Conservation (phyloP, 2,797 vertebrate genomes). For the Sebastes dallii region DNA sequence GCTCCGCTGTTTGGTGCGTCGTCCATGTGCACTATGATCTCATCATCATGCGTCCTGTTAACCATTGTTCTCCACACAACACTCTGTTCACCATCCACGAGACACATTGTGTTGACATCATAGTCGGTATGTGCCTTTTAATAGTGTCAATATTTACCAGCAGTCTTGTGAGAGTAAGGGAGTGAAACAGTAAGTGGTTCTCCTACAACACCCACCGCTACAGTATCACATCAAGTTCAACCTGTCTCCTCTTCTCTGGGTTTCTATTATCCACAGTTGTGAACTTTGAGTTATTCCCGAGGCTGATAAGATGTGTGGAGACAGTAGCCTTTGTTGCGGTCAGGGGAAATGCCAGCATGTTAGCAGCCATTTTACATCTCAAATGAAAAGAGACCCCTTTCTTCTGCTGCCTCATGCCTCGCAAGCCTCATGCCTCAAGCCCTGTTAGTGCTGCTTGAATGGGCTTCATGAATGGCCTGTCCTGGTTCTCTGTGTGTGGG, state of each 20-base stretch:
- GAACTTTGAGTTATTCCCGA: constrained; percentile 1
- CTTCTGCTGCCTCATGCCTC: constrained; percentile 51
- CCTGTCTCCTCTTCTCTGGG: constrained; percentile 13
- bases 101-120: constrained; percentile 31
- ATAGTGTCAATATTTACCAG: constrained; percentile 40
- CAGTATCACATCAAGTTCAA: not conserved
- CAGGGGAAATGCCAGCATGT: constrained; percentile 57
- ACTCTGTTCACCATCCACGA: constrained; percentile 13
- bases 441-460: constrained; percentile 74
- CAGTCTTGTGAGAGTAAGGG: not conserved
- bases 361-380: constrained; percentile 52
- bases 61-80: constrained; percentile 59
- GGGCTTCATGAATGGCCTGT: constrained; percentile 66
- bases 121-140: not conserved
- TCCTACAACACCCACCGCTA: not conserved
- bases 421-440: constrained; percentile 39
- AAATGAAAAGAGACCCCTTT: constrained; percentile 60
- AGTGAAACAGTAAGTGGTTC: constrained; percentile 5
- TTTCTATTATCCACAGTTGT: constrained; percentile 10
- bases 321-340: constrained; percentile 63
- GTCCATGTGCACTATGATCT: constrained; percentile 48
- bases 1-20: constrained; percentile 24
- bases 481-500: constrained; percentile 66
- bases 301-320: constrained; percentile 56
- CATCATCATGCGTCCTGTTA: constrained; percentile 43